Conservation (phyloP, 2,797 vertebrate genomes). For the Carcharodon carcharias region DNA sequence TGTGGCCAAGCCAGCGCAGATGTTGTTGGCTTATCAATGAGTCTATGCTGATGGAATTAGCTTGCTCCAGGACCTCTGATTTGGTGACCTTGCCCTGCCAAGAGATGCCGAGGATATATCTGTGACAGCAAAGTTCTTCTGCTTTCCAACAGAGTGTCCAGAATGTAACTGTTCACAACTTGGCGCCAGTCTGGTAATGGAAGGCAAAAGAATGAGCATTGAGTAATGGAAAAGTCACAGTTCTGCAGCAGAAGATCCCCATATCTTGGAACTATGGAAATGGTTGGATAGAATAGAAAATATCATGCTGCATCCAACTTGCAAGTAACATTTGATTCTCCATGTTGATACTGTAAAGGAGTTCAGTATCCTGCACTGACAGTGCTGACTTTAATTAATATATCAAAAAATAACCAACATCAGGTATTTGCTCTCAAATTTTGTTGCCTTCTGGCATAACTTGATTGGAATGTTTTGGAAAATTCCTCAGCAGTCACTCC, state of each 20-base stretch:
- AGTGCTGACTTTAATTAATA: not conserved
- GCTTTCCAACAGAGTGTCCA: not conserved
- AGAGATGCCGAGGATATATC: too few species aligned
- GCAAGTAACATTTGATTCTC: not conserved
- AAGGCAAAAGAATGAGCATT: not conserved
- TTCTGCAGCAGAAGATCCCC: not conserved
- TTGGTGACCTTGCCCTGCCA: too few species aligned
- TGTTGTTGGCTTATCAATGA: too few species aligned
- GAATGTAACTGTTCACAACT: not conserved
- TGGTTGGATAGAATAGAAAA: not conserved
- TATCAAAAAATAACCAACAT: not conserved
- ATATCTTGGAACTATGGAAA: not conserved
- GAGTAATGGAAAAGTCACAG: not conserved
- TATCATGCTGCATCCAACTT: not conserved
- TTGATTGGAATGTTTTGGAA: not conserved
- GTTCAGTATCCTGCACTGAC: not conserved
- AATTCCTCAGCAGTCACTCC: not conserved
- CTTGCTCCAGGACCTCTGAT: too few species aligned
- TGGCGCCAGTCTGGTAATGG: not conserved
- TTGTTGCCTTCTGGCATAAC: not conserved
- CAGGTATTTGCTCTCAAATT: not conserved
- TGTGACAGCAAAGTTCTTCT: not conserved
- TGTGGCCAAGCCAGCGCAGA: too few species aligned
- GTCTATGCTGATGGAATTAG: too few species aligned
- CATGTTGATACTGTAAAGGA: not conserved